Evolutionary conservation across 2,113 vertebrate species (phyloP), one percentile per base, ranked within the genome.

Genomic region (Romanogobio albipinnatus): DNA sequence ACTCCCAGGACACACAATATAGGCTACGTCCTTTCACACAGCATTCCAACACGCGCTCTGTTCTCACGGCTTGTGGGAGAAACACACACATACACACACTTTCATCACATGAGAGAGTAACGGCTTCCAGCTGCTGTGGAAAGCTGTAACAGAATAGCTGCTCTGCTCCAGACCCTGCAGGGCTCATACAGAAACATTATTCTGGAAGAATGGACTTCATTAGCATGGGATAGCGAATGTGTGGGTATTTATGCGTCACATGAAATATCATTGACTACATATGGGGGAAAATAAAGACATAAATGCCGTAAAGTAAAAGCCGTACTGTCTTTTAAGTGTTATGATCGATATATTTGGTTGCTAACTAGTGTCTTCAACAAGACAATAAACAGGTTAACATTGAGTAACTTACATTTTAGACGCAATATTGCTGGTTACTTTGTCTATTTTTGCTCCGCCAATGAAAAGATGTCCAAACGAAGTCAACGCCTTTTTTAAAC

Each of bases 91-190:
- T 8, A 85, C 84, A 81, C 73, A 85, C 84, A 86, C 84, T 53
- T 81, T 61, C 82, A 45, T 75, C 81, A 85, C 53, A 73, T 77
- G 71, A 86, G 78, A 81, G 77, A 73, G 80, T 86, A 88, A 88
- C 66, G 64, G 64, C 66, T 85, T 88, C 85, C 82, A 88, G 83
- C 78, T 88, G 87, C 83, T 76, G 71, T 86, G 47, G 47, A 86
- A 61, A 47, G 73, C 82, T 66, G 53, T 47, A 86, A 88, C 59
- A 26, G 71, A 87, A 87, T 39, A 74, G 66, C 73, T 68, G 59
- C 76, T 70, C 24, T 24, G 62, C 70, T 47, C 24, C 53, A 71
- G 81, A 84, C 62, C 56, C 73, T 45, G 79, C 71, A 77, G 79
- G 76, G 80, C 76, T 87, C 79, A 84, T 73, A 85, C 47, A 22